Evolutionary conservation across 2,888 invertebrate species (phyloP).

Genomic region (Melieria crassipennis): DNA sequence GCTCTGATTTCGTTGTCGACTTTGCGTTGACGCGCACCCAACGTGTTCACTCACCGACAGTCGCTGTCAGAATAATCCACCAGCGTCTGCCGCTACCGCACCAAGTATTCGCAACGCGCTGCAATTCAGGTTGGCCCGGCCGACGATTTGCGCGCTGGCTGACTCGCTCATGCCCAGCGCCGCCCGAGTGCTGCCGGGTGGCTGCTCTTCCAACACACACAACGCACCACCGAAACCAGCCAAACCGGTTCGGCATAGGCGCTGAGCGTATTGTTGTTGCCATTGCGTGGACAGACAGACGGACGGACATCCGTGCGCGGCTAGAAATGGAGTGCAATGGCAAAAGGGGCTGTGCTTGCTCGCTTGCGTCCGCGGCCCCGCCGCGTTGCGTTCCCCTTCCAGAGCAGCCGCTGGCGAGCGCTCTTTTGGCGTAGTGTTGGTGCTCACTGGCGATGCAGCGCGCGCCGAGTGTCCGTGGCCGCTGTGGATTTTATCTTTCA

Average conservation of each 20-base stretch:
- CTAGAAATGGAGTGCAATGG: slow-evolving; percentile 9
- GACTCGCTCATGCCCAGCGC: slow-evolving; percentile 21
- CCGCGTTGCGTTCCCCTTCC: background rate
- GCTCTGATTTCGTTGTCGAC: too few species aligned
- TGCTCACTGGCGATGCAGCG: background rate
- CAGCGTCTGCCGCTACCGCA: slow-evolving; percentile 42
- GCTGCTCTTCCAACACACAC: slow-evolving; percentile 20
- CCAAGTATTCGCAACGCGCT: slow-evolving; percentile 53
- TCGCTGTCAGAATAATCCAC: slow-evolving; percentile 63
- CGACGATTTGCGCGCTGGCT: slow-evolving; percentile 19
- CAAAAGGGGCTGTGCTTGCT: slow-evolving; percentile 28
- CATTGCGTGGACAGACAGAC: background rate
- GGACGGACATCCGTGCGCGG: background rate
- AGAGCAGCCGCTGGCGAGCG: too few species aligned
- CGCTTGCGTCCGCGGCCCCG: background rate
- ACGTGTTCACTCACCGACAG: slow-evolving; percentile 64
- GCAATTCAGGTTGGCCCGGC: slow-evolving; percentile 12
- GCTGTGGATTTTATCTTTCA: slow-evolving; percentile 57
- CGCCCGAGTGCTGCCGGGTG: background rate
- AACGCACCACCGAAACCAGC: slow-evolving; percentile 36
- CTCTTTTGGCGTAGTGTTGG: too few species aligned
- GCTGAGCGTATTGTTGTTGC: background rate
- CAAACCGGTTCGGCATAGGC: slow-evolving; percentile 46
- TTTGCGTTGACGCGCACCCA: slow-evolving; percentile 47
- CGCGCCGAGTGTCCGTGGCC: slow-evolving; percentile 9